phyloP scores from a whole-genome alignment of 2,888 invertebrate genomes.

The Aspidapion aeneum region DNA sequence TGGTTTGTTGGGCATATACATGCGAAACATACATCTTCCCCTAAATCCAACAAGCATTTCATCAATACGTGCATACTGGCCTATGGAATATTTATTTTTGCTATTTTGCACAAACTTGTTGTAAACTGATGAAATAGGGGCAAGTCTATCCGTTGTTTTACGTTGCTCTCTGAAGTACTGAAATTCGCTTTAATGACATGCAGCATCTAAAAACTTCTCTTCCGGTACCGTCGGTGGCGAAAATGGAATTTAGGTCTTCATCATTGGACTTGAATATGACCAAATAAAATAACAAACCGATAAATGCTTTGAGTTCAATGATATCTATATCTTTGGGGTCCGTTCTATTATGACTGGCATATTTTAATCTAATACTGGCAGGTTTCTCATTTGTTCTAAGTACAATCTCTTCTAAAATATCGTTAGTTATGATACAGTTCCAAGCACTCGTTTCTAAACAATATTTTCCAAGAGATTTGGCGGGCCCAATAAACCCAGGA shows the following conservation, averaged over 20 bases:
- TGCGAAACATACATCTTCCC: slow-evolving; percentile 30
- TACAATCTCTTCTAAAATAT: slow-evolving; percentile 2
- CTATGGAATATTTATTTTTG: slow-evolving; percentile 6
- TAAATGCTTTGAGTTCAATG: not conserved
- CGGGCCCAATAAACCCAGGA: slow-evolving; percentile 2
- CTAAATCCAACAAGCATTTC: slow-evolving; percentile 34
- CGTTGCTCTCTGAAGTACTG: not conserved
- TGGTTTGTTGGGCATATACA: slow-evolving; percentile 39
- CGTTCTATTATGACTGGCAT: not conserved
- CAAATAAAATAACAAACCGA: slow-evolving; percentile 1
- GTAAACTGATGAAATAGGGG: not conserved
- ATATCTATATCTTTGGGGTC: slow-evolving; percentile 1
- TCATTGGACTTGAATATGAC: slow-evolving; percentile 4
- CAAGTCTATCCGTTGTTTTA: not conserved
- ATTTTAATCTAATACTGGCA: slow-evolving; percentile 1
- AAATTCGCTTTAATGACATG: not conserved
- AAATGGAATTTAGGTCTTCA: slow-evolving; percentile 4
- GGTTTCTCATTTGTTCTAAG: slow-evolving; percentile 1
- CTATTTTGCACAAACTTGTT: slow-evolving; percentile 3
- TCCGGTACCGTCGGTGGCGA: slow-evolving; percentile 4
- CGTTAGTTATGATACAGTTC: not conserved
- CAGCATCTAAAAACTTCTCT: slow-evolving; percentile 2
- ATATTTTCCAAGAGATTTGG: slow-evolving; percentile 5
- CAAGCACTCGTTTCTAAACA: slow-evolving; percentile 3
- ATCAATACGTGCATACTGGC: slow-evolving; percentile 5